Conservation (phyloP, 30 jellyfish, hydroid and myxozoan genomes). For the Chrysaora quinquecirrha region DNA sequence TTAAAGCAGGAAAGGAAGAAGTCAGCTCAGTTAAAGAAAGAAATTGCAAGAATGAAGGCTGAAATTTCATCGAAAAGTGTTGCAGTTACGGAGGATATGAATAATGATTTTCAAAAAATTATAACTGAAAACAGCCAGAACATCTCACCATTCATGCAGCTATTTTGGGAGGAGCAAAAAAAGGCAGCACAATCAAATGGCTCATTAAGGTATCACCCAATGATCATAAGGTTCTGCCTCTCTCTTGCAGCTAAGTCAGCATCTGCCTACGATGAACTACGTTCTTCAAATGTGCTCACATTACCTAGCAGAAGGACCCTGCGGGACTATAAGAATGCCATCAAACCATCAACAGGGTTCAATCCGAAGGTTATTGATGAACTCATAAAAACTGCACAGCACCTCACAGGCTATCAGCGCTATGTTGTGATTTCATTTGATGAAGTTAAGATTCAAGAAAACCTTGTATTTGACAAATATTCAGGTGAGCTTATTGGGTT, state of each 20-base stretch:
- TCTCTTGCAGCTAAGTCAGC: no score
- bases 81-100: constrained; percentile 15
- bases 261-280: no score
- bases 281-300: no score
- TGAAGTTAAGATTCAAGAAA: constrained; percentile 31
- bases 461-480: constrained; percentile 54
- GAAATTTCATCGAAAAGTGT: constrained; percentile 24
- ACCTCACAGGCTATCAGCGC: neutral
- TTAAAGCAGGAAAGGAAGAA: constrained; percentile 41
- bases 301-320: no score
- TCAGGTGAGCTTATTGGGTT: constrained; percentile 67
- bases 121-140: neutral
- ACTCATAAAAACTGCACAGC: neutral
- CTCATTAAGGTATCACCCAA: constrained; percentile 32
- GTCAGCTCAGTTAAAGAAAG: constrained; percentile 33
- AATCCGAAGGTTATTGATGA: constrained; percentile 17
- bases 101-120: neutral
- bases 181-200: neutral
- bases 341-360: constrained; percentile 27
- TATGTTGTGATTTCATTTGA: constrained; percentile 12
- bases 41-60: constrained; percentile 26
- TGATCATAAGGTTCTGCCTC: constrained; percentile 39
- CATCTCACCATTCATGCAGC: constrained; percentile 29
- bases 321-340: constrained; percentile 11
- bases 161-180: constrained; percentile 29